These are phyloP conservation scores for Neotoxoptera formosana DNA, from an alignment of 1,140 invertebrate genomes.

Conservation along the genomic window DNA sequence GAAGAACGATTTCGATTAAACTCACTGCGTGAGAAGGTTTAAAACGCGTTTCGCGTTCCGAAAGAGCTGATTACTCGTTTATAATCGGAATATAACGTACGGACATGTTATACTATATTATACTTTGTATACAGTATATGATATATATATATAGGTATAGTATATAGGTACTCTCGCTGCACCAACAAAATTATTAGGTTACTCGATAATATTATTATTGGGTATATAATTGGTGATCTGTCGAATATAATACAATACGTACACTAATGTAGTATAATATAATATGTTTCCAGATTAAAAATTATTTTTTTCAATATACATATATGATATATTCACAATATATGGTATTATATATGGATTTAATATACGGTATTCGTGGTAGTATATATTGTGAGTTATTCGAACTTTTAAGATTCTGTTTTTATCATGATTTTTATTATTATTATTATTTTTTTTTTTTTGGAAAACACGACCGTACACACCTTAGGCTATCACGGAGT, in stretches of 20 bases:
- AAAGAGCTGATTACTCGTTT: constrained; percentile 11
- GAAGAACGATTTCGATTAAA: background rate
- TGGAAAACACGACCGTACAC: background rate
- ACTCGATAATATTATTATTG: background rate
- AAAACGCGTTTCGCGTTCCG: background rate
- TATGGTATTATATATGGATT: background rate
- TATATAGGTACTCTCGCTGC: background rate
- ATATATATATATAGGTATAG: background rate
- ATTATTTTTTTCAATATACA: background rate
- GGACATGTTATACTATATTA: background rate
- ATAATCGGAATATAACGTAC: background rate
- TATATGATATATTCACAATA: background rate
- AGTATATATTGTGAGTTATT: background rate
- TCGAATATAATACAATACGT: background rate
- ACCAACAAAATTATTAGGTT: constrained; percentile 16
- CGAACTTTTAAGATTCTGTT: background rate
- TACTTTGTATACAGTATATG: background rate
- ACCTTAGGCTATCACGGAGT: background rate
- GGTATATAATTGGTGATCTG: background rate
- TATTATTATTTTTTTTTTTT: constrained; percentile 11
- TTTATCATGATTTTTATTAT: background rate
- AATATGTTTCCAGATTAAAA: background rate
- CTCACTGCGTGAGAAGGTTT: background rate
- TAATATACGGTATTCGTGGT: background rate
- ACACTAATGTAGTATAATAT: background rate